Evolutionary conservation across 2,797 vertebrate species (phyloP).

Genomic region (Chiroxiphia lanceolata): DNA sequence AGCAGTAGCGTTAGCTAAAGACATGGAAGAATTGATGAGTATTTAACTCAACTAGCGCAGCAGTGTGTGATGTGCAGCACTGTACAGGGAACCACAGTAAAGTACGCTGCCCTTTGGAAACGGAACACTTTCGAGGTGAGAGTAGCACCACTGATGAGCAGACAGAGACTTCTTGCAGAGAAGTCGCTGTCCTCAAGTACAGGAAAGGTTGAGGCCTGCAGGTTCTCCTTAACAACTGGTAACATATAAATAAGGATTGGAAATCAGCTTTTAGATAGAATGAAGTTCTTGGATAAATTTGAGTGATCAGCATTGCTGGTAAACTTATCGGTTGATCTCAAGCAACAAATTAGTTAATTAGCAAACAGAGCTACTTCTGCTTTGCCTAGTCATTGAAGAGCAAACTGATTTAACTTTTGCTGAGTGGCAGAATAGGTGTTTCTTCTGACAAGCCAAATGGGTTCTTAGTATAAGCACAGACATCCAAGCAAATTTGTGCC

Average conservation of each 20-base stretch:
- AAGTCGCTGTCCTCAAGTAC: conserved; percentile 48
- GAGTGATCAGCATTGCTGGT: not conserved
- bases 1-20: conserved; percentile 56
- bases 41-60: conserved; percentile 43
- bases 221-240: conserved; percentile 77
- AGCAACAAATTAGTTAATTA: not conserved
- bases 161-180: conserved; percentile 51
- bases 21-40: conserved; percentile 23
- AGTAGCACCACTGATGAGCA: conserved; percentile 80
- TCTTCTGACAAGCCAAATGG: not conserved
- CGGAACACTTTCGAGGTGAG: conserved; percentile 57
- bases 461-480: not conserved
- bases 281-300: not conserved
- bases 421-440: not conserved
- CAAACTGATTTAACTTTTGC: not conserved
- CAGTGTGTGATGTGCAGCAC: conserved; percentile 55
- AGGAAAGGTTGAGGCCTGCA: conserved; percentile 59
- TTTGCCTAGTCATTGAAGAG: not conserved
- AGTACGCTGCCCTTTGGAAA: conserved; percentile 64
- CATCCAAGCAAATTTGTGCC: not conserved
- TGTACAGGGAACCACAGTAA: conserved; percentile 63
- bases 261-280: conserved; percentile 44
- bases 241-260: conserved; percentile 79
- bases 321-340: not conserved
- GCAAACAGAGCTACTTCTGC: conserved; percentile 21